A percentile compares a stretch with the other conserved stretches of the same genome.
Evolutionary conservation across 1,140 invertebrate species (phyloP).

Genomic region (Parapsyche elsis): DNA sequence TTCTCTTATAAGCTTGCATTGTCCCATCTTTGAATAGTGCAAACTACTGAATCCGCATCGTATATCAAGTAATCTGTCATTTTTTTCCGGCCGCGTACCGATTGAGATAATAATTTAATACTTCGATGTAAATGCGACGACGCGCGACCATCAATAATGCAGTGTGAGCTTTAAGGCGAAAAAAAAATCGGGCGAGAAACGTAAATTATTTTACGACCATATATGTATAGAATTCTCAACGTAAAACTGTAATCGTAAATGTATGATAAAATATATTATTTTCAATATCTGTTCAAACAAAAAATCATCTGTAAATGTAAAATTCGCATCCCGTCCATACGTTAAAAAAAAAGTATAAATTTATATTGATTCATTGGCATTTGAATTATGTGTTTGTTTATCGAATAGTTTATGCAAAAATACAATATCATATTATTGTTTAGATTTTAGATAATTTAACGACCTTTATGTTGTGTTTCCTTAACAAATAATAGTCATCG

Average conservation of each 20-base stretch:
- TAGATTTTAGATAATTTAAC: too few species aligned
- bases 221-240: constrained; percentile 7
- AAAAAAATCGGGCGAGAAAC: constrained; percentile 10
- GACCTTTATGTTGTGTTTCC: too few species aligned
- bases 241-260: neutral
- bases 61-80: constrained; percentile 30
- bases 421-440: too few species aligned
- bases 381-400: too few species aligned
- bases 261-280: neutral
- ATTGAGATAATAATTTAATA: constrained; percentile 31
- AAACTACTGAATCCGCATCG: constrained; percentile 13
- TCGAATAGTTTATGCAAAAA: too few species aligned
- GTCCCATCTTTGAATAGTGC: constrained; percentile 6
- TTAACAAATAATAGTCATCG: too few species aligned
- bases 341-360: too few species aligned
- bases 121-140: constrained; percentile 14
- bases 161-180: neutral
- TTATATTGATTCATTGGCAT: too few species aligned
- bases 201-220: constrained; percentile 5
- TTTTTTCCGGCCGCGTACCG: constrained; percentile 3
- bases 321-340: too few species aligned
- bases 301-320: too few species aligned
- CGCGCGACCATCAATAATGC: constrained; percentile 9
- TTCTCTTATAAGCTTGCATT: neutral
- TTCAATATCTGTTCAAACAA: too few species aligned